Evolutionary conservation across 1,140 invertebrate genomes (phyloP), one percentile per base, ranked within the genome.

Genomic region (Asbolus verrucosus): DNA sequence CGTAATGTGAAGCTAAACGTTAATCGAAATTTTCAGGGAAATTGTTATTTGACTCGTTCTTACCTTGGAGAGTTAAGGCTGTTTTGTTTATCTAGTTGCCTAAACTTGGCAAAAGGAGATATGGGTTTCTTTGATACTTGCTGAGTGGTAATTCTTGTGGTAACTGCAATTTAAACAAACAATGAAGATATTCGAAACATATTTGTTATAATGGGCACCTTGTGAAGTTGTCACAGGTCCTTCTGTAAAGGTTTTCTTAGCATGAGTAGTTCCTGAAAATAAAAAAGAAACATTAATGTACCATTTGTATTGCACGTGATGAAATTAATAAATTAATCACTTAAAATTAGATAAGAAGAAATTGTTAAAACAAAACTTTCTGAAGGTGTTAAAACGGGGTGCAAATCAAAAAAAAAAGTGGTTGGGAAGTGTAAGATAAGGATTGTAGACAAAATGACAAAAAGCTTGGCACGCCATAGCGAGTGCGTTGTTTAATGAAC

Each of bases 21-120:
- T 41, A 41, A 63, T 38, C 18, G 33, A 63, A 38, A 63, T 41
- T 14, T 63, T 41, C 33, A 11, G 31, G 13, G 70, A 14, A n/a
- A 27, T 65, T 70, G 46, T 39, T 70, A 36, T 11, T 4, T 5
- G 38, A 21, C 9, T 8, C 3, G 2, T 80, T 79, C 84, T 86
- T 87, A 94, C 92, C 90, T 93, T 82, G 91, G 85, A 74, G 87
- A 87, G 78, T 85, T 84, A 65, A 86, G 83, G 77, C 91, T 92
- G 81, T 92, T 92, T 82, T 93, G 91, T 80, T 91, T 90, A 82
- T 96, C 94, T 81, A 95, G 86, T 86, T 95, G 92, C 79, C 91
- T 89, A 85, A 96, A 95, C 85, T 95, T 95, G 78, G 91, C 90
- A 84, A 95, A 94, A 67, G 94, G 91, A 75, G 92, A 94, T 77